These are phyloP conservation scores for Cervus canadensis DNA, from an alignment of 2,113 vertebrate genomes.

Conservation along the genomic window DNA sequence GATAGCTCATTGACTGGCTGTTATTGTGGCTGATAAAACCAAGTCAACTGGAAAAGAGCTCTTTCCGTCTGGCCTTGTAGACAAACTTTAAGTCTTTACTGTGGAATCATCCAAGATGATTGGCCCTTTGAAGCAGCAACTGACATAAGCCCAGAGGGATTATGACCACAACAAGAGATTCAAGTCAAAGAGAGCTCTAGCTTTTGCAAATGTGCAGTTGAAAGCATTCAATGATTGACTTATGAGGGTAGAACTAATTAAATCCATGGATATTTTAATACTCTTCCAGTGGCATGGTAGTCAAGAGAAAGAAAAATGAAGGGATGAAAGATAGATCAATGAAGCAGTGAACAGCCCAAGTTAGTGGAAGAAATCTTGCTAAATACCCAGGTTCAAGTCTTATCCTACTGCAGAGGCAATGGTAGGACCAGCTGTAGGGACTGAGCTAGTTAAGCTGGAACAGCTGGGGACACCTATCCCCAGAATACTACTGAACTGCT, in stretches of 20 bases:
- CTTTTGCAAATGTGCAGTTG: not conserved
- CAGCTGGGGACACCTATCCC: not conserved
- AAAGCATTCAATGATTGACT: not conserved
- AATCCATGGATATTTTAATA: not conserved
- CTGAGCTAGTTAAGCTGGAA: not conserved
- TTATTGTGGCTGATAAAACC: conserved; percentile 64
- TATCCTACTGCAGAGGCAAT: not conserved
- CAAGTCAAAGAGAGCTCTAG: not conserved
- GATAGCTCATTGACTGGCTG: conserved; percentile 65
- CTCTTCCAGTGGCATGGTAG: not conserved
- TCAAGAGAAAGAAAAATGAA: not conserved
- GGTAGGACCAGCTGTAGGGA: not conserved
- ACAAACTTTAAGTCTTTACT: conserved; percentile 44
- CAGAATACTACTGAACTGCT: not conserved
- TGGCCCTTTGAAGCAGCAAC: conserved; percentile 19
- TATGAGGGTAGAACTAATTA: conserved; percentile 2
- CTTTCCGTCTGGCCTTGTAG: conserved; percentile 38
- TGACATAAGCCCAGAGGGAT: not conserved
- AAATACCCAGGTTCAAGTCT: not conserved
- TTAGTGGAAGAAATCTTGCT: not conserved
- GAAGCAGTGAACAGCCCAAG: not conserved
- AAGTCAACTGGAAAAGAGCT: conserved; percentile 67
- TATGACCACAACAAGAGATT: not conserved
- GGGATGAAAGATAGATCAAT: not conserved
- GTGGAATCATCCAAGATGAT: conserved; percentile 19